Conservation (phyloP, 2,888 invertebrate genomes). For the Xestobium rufovillosum region DNA sequence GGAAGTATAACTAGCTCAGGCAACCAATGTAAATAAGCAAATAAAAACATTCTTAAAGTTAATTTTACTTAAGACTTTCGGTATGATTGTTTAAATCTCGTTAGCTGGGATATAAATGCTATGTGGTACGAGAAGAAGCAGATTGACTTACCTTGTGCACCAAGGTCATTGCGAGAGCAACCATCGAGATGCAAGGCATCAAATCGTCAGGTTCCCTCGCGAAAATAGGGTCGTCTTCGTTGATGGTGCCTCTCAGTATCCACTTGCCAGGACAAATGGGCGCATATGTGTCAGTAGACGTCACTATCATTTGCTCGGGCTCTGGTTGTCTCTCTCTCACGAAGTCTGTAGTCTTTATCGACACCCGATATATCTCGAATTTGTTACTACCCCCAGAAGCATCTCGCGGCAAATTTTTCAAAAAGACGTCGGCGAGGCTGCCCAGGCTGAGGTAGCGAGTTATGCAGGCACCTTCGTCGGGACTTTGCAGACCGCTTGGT, state of each 20-base stretch:
- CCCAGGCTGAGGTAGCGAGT: conserved; percentile 35
- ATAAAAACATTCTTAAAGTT: too few species aligned
- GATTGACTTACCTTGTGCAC: too few species aligned
- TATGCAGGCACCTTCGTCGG: conserved; percentile 39
- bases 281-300: conserved; percentile 5
- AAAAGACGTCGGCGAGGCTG: conserved; percentile 31
- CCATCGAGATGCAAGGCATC: conserved; percentile 50
- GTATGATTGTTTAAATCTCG: too few species aligned
- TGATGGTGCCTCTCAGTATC: conserved; percentile 46
- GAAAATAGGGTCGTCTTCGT: conserved; percentile 47
- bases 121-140: too few species aligned
- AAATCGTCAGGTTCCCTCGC: conserved; percentile 46
- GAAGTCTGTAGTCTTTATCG: conserved; percentile 26
- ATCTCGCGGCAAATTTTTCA: conserved; percentile 31
- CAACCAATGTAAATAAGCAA: too few species aligned
- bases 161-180: conserved; percentile 52
- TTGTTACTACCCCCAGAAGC: conserved; percentile 31
- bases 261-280: conserved; percentile 31
- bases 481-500: conserved; percentile 35
- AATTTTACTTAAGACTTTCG: too few species aligned
- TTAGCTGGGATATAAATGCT: too few species aligned
- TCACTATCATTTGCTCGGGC: conserved; percentile 15
- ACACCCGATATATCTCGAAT: conserved; percentile 33
- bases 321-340: conserved; percentile 30
- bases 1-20: too few species aligned